Evolutionary conservation across 1,140 invertebrate genomes (phyloP).

Genomic region (Bombus consobrinus): DNA sequence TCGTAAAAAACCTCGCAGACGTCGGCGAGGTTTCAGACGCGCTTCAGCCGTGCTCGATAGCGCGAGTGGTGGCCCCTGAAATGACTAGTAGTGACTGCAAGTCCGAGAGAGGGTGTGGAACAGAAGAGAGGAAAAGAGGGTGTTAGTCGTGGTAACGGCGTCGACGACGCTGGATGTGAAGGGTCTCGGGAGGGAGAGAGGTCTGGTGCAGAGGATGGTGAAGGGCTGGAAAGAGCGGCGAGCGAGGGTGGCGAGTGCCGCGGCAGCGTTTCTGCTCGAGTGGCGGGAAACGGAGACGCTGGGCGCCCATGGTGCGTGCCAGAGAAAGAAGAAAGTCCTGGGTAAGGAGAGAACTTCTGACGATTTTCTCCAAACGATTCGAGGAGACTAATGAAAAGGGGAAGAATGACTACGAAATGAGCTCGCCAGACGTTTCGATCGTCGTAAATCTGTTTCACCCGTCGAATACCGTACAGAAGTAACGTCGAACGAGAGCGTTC

Average conservation of each 20-base stretch:
- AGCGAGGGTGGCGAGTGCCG: conserved; percentile 70
- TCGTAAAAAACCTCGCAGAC: conserved; percentile 39
- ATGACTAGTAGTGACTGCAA: conserved; percentile 65
- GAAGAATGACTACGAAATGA: conserved; percentile 54
- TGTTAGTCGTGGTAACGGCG: conserved; percentile 29
- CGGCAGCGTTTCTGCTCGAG: conserved; percentile 73
- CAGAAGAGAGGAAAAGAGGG: neutral
- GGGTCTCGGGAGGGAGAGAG: conserved; percentile 51
- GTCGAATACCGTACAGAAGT: neutral
- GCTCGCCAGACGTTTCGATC: conserved; percentile 37
- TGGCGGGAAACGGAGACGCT: conserved; percentile 53
- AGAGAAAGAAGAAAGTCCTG: conserved; percentile 3
- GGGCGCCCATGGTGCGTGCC: neutral
- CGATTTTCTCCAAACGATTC: conserved; percentile 62
- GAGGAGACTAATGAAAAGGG: conserved; percentile 60
- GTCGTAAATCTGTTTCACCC: neutral
- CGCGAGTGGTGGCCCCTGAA: conserved; percentile 64
- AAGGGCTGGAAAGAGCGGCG: conserved; percentile 64
- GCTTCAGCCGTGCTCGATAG: conserved; percentile 61
- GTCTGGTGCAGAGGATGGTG: conserved; percentile 28
- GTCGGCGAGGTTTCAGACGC: conserved; percentile 56
- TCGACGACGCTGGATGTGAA: conserved; percentile 57
- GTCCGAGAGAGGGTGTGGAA: neutral
- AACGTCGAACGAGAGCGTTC: neutral
- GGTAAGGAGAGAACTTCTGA: conserved; percentile 45